Conservation (phyloP, 2,888 invertebrate genomes). For the Aporophyla lueneburgensis region DNA sequence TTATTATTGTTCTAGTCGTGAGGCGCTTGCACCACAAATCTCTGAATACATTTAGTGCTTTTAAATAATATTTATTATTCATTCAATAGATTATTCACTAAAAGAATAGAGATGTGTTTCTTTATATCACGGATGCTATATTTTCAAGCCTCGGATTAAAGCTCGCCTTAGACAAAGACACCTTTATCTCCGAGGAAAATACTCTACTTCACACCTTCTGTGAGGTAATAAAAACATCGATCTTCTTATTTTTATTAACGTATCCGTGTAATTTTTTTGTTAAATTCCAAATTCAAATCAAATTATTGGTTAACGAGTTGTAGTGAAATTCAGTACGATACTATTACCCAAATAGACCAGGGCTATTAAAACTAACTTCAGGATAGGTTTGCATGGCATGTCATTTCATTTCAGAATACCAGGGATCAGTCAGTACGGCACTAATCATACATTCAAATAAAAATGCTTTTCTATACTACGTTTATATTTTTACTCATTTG, state of each 20-base stretch:
- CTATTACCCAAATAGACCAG: neutral
- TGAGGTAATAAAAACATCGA: neutral
- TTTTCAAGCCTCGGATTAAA: neutral
- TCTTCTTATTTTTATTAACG: neutral
- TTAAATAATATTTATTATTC: too few relatives aligned
- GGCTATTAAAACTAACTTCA: too few relatives aligned
- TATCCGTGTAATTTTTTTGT: neutral
- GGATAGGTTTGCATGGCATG: too few relatives aligned
- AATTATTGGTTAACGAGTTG: neutral
- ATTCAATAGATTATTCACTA: neutral
- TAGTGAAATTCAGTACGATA: neutral
- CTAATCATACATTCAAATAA: neutral
- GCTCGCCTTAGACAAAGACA: neutral
- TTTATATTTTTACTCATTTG: neutral
- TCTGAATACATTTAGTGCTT: neutral
- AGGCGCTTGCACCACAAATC: neutral
- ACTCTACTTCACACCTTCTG: neutral
- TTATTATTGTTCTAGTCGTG: constrained; percentile 25
- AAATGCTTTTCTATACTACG: neutral
- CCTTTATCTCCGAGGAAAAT: too few relatives aligned
- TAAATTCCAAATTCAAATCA: neutral
- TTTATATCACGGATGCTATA: neutral
- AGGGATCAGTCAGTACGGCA: too few relatives aligned
- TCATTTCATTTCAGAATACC: neutral
- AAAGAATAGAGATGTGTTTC: neutral